These are phyloP conservation scores for Schizopygopsis malacanthus DNA, from an alignment of 2,797 vertebrate species.

Conservation along the genomic window DNA sequence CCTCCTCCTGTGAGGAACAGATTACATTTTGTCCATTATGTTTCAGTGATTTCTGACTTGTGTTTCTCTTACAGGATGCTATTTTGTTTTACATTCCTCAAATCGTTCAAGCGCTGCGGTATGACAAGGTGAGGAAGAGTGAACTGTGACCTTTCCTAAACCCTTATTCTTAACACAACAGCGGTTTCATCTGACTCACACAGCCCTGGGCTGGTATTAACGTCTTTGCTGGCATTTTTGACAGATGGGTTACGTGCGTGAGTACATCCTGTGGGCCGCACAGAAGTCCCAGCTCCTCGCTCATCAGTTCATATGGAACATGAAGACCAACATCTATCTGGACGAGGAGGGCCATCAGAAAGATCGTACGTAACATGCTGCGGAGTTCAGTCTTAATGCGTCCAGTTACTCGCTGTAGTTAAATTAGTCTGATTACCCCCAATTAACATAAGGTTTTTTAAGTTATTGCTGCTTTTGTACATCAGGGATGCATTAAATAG, in stretches of 20 bases:
- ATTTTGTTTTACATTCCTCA: conserved; percentile 99
- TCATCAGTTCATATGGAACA: conserved; percentile 99
- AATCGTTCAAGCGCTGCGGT: conserved; percentile 96
- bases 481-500: neutral
- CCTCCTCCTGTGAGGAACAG: too few species aligned
- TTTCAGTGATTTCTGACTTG: neutral
- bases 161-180: neutral
- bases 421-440: neutral
- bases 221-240: neutral
- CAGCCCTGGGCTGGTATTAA: neutral
- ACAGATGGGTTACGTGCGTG: conserved; percentile 97
- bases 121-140: conserved; percentile 90
- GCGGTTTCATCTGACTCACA: conserved; percentile 3
- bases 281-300: conserved; percentile 95
- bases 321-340: conserved; percentile 97
- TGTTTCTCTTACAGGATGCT: conserved; percentile 82
- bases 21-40: neutral
- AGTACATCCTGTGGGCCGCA: conserved; percentile 97
- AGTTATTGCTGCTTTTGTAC: neutral
- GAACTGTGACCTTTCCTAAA: conserved; percentile 6
- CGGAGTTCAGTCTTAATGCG: neutral
- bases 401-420: neutral
- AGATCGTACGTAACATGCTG: conserved; percentile 83
- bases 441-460: neutral
- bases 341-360: conserved; percentile 96